phyloP scores from a whole-genome alignment of 2,888 invertebrate genomes.

The Rosalia funebris region DNA sequence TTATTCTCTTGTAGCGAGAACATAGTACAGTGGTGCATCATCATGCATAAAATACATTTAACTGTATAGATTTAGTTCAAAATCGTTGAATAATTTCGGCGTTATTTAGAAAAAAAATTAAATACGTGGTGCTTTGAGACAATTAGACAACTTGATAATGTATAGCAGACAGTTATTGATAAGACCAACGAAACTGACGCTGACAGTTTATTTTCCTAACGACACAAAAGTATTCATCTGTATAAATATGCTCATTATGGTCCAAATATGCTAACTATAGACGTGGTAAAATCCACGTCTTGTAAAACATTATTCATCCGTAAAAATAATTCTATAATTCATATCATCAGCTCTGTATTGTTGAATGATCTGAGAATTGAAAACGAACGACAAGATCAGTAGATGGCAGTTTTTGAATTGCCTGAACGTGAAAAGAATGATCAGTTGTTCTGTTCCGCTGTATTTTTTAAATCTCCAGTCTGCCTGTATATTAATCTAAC shows the following conservation, averaged over 20 bases:
- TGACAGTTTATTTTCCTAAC: not conserved
- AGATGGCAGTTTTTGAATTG: not conserved
- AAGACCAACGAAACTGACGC: not conserved
- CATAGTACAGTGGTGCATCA: too few relatives aligned
- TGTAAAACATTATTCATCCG: not conserved
- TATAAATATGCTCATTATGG: not conserved
- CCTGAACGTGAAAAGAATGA: not conserved
- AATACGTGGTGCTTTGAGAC: not conserved
- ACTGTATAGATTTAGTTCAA: not conserved
- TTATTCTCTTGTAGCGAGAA: not conserved
- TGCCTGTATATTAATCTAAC: too few relatives aligned
- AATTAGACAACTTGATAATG: not conserved
- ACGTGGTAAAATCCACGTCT: not conserved
- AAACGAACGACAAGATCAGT: not conserved
- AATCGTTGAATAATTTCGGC: not conserved
- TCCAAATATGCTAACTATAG: too few relatives aligned
- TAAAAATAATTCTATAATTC: not conserved
- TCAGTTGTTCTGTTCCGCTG: too few relatives aligned
- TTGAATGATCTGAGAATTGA: not conserved
- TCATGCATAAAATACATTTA: not conserved
- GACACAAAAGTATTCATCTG: not conserved
- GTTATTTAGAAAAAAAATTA: not conserved
- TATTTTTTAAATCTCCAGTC: too few relatives aligned
- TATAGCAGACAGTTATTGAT: not conserved
- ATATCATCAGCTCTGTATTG: not conserved